Evolutionary conservation across 2,888 invertebrate species (phyloP).

Genomic region (Falcaria lacertinaria): DNA sequence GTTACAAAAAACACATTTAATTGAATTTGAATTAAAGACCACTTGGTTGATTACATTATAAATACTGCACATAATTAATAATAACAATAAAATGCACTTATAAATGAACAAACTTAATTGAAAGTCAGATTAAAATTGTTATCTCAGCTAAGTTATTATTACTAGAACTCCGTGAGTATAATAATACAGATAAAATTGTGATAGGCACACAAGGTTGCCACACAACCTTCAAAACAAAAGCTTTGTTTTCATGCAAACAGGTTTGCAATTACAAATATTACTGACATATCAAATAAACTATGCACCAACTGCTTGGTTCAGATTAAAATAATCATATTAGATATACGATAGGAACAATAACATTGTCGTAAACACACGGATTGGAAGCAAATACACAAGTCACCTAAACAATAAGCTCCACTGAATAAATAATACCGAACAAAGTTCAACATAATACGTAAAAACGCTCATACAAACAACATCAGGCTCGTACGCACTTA

Average conservation of each 20-base stretch:
- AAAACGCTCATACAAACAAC: slow-evolving; percentile 31
- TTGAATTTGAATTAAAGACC: too few relatives aligned
- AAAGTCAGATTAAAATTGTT: too few relatives aligned
- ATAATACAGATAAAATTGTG: not conserved
- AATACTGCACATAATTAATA: too few relatives aligned
- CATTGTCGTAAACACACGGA: too few relatives aligned
- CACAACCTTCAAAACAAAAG: slow-evolving; percentile 1
- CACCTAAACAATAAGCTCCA: not conserved
- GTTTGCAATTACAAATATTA: not conserved
- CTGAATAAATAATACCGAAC: slow-evolving; percentile 1
- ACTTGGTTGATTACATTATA: too few relatives aligned
- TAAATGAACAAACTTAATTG: too few relatives aligned
- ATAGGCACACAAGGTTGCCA: not conserved
- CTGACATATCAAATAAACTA: not conserved
- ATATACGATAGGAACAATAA: not conserved
- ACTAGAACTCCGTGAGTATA: too few relatives aligned
- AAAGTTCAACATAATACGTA: slow-evolving; percentile 10
- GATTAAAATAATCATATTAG: not conserved
- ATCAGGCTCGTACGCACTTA: slow-evolving; percentile 33
- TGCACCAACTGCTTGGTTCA: not conserved
- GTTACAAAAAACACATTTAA: too few relatives aligned
- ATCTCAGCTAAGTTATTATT: too few relatives aligned
- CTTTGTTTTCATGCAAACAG: not conserved
- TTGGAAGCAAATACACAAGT: too few relatives aligned
- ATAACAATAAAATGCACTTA: too few relatives aligned